A percentile compares a stretch with the other conserved stretches of the same genome.
Evolutionary conservation across 1,140 invertebrate genomes (phyloP).

Genomic region (Pseudomyrmex dendroicus): DNA sequence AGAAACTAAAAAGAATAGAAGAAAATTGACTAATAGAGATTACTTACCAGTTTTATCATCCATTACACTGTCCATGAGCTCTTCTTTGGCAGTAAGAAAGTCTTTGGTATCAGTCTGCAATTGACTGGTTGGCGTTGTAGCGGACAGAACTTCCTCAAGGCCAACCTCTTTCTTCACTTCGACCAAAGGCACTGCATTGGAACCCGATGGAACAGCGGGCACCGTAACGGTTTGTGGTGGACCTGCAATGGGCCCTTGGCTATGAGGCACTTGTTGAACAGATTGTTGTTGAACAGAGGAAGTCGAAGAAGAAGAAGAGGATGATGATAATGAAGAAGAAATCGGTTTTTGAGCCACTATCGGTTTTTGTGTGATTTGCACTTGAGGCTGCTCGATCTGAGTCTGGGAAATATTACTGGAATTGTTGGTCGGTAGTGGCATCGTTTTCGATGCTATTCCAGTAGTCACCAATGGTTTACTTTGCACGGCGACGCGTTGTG

Average conservation of each 20-base stretch:
- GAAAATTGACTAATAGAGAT: neutral
- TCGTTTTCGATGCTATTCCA: constrained; percentile 10
- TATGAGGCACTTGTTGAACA: constrained; percentile 74
- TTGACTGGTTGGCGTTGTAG: constrained; percentile 76
- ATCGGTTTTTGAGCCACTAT: constrained; percentile 57
- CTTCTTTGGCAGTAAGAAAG: constrained; percentile 85
- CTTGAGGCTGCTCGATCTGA: constrained; percentile 49
- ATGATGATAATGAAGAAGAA: constrained; percentile 18
- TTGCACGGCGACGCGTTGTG: constrained; percentile 28
- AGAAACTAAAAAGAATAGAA: no score
- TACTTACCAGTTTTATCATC: constrained; percentile 83
- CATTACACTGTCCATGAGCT: constrained; percentile 81
- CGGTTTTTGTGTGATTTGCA: constrained; percentile 55
- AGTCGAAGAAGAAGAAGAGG: constrained; percentile 38
- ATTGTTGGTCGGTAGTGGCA: constrained; percentile 1
- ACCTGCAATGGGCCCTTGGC: constrained; percentile 75
- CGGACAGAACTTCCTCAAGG: constrained; percentile 81
- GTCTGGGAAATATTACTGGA: constrained; percentile 41
- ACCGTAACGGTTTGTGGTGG: constrained; percentile 33
- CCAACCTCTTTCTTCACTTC: constrained; percentile 84
- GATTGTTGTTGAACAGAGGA: constrained; percentile 57
- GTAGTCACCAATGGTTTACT: constrained; percentile 8
- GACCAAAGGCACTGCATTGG: constrained; percentile 82
- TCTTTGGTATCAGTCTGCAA: constrained; percentile 84
- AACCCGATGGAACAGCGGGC: constrained; percentile 10